Conservation (phyloP, 2,113 vertebrate species). For the Sinocyclocheilus rhinocerous region DNA sequence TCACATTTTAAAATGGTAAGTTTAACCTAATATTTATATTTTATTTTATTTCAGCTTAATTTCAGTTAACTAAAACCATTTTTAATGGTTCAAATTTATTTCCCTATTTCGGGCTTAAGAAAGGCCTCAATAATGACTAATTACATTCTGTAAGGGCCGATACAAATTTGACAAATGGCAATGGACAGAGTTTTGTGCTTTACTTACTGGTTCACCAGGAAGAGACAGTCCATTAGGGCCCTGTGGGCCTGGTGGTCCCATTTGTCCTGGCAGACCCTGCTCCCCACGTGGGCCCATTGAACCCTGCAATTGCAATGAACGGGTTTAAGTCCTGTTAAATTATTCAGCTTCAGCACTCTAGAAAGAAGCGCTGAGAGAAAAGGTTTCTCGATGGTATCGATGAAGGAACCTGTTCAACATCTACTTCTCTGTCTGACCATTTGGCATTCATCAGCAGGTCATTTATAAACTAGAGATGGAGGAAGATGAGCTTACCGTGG, state of each 20-base stretch:
- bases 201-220: slow-evolving; percentile 92
- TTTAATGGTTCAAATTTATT: too few species aligned
- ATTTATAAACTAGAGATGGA: not conserved
- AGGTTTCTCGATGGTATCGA: not conserved
- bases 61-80: too few species aligned
- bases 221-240: slow-evolving; percentile 93
- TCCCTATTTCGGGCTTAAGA: not conserved
- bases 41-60: too few species aligned
- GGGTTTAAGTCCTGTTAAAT: not conserved
- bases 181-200: slow-evolving; percentile 15
- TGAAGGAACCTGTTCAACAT: not conserved
- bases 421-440: not conserved
- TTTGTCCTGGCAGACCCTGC: slow-evolving; percentile 81
- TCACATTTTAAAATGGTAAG: too few species aligned
- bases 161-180: not conserved
- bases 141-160: not conserved
- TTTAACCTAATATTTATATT: too few species aligned
- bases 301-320: slow-evolving; percentile 78
- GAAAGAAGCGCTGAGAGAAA: not conserved
- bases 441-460: not conserved
- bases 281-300: slow-evolving; percentile 89
- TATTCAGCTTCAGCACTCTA: not conserved
- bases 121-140: not conserved
- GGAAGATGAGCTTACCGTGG: slow-evolving; percentile 77
- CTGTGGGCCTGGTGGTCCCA: slow-evolving; percentile 95